Conservation (phyloP, 2,888 invertebrate genomes). For the Hirudinaria manillensis region DNA sequence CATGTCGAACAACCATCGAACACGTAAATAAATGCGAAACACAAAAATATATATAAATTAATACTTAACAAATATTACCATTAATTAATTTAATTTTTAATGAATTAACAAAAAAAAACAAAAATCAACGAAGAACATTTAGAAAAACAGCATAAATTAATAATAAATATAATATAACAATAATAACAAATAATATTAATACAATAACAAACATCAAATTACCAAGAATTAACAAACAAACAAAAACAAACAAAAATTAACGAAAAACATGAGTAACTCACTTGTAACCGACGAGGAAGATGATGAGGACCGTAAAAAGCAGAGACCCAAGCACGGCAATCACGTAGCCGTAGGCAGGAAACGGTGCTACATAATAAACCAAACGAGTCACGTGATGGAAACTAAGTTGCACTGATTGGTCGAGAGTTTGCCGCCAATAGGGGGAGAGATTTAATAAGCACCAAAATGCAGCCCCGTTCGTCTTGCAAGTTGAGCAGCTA, state of each 20-base stretch:
- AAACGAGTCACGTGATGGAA: conserved; percentile 26
- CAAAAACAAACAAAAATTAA: too few relatives aligned
- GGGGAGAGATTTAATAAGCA: neutral
- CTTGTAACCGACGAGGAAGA: conserved; percentile 74
- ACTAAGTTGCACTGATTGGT: neutral
- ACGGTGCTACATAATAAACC: conserved; percentile 46
- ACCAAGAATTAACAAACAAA: too few relatives aligned
- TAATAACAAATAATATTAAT: neutral
- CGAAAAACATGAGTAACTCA: conserved; percentile 49
- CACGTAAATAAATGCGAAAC: too few relatives aligned
- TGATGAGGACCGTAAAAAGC: conserved; percentile 64
- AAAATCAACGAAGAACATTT: too few relatives aligned
- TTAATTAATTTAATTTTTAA: too few relatives aligned
- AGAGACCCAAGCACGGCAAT: conserved; percentile 76
- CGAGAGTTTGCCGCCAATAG: neutral
- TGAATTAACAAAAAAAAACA: too few relatives aligned
- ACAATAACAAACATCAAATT: neutral
- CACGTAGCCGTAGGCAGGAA: conserved; percentile 78
- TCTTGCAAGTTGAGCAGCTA: neutral
- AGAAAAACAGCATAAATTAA: neutral
- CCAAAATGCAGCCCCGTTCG: too few relatives aligned
- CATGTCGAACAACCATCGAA: too few relatives aligned
- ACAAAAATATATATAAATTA: too few relatives aligned
- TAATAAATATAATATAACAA: neutral
- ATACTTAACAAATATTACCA: too few relatives aligned